Evolutionary conservation across 1,140 invertebrate species (phyloP), one percentile per base, ranked within the genome.

Genomic region (Globodera rostochiensis): DNA sequence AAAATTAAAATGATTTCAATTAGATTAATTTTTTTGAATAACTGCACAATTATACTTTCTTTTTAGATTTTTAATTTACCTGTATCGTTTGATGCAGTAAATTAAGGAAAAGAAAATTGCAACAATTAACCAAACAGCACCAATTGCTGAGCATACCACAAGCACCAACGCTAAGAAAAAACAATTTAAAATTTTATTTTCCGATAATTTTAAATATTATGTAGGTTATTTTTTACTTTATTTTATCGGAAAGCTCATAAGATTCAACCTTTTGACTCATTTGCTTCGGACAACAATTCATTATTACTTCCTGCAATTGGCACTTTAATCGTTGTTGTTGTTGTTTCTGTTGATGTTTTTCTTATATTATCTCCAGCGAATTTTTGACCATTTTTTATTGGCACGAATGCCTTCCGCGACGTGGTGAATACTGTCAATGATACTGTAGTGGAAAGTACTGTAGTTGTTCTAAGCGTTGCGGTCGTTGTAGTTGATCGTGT

Each of bases 281-380:
- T 80, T 53, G 73, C n/a, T 8, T 46, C 49, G 50, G 69, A 9
- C 11, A 74, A n/a, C 49, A 80, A 57, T 57, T 50, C n/a, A 2
- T 73, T 25, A 57, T 80, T 78, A 15, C 50, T 57, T 25, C 82
- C 67, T 15, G 36, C 36, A 36, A 36, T 64, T 69, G 50, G 25
- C 67, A 50, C 21, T 83, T 81, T 81, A 78, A 4, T 50, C 67
- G 11, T 81, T 84, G 80, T 79, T 80, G 11, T 46, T 83, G 78
- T 64, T 81, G 75, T 5, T 50, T 11, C 64, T 76, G 75, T 74
- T 84, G 80, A 49, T 84, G 77, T 45, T 49, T 70, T 49, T 74
- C 47, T 46, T 73, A 70, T 45, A 49, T 49, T 74, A 47, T 82
- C 66, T 57, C 49, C 19, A 25, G 71, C 64, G 70, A 5, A 57